phyloP scores from a whole-genome alignment of 1,140 invertebrate species.

The Zaprionus lachaisei region DNA sequence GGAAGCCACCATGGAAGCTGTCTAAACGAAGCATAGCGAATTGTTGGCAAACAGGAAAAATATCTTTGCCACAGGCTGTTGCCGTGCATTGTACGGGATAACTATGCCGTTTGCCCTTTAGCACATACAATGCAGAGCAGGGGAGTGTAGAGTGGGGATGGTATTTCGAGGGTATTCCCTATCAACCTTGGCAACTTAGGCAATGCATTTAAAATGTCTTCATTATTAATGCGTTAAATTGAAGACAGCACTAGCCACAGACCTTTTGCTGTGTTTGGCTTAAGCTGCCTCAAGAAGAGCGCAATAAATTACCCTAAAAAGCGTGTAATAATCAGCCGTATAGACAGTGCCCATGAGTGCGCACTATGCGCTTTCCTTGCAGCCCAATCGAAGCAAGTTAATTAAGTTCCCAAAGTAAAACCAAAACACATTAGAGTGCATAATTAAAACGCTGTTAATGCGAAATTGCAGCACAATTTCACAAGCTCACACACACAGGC shows the following conservation, averaged over 20 bases:
- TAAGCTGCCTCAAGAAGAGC: constrained; percentile 5
- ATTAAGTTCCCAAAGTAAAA: constrained; percentile 64
- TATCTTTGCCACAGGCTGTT: constrained; percentile 7
- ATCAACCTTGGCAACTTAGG: constrained; percentile 18
- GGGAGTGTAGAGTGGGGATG: neutral
- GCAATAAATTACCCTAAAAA: constrained; percentile 41
- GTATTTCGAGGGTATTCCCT: neutral
- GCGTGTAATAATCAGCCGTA: constrained; percentile 21
- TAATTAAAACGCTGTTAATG: constrained; percentile 66
- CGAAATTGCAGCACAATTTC: constrained; percentile 52
- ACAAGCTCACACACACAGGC: constrained; percentile 41
- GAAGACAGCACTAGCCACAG: neutral
- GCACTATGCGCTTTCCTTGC: constrained; percentile 14
- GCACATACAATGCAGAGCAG: neutral
- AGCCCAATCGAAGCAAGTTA: constrained; percentile 37
- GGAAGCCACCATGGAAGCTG: constrained; percentile 35
- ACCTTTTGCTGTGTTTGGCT: constrained; percentile 23
- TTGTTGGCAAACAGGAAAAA: constrained; percentile 41
- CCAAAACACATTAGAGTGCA: constrained; percentile 48
- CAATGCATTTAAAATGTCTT: neutral
- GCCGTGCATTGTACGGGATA: constrained; percentile 3
- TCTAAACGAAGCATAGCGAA: constrained; percentile 39
- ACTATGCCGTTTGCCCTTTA: neutral
- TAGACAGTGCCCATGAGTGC: constrained; percentile 53
- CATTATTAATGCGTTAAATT: neutral